A percentile compares a stretch with the other conserved stretches of the same genome.
These are phyloP conservation scores for Chaetodon auriga DNA, from an alignment of 2,113 vertebrate species.

Conservation along the genomic window DNA sequence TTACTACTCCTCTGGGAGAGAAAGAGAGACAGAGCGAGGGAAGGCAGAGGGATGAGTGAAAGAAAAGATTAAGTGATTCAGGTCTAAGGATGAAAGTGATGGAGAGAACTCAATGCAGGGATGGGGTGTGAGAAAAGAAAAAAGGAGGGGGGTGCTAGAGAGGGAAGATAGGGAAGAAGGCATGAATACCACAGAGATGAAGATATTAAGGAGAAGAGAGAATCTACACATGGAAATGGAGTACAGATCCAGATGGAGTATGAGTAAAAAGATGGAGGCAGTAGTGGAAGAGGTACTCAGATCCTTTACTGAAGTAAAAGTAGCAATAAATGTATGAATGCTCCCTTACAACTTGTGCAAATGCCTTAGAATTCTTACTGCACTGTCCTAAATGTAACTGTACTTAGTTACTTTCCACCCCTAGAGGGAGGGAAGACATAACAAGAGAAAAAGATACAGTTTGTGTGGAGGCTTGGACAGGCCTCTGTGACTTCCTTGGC, in stretches of 20 bases:
- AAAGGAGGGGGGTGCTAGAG: not conserved
- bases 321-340: not conserved
- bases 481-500: slow-evolving; percentile 70
- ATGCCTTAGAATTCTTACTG: not conserved
- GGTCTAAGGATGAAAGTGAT: slow-evolving; percentile 47
- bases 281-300: not conserved
- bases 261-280: not conserved
- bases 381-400: not conserved
- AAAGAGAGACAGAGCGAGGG: slow-evolving; percentile 23
- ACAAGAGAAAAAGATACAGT: not conserved
- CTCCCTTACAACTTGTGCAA: not conserved
- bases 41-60: slow-evolving; percentile 36
- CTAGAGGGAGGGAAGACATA: not conserved
- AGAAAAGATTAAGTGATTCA: slow-evolving; percentile 48
- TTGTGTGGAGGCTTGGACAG: slow-evolving; percentile 75
- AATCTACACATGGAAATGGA: not conserved
- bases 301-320: not conserved
- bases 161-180: not conserved
- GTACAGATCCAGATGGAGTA: not conserved
- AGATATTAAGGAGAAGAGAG: not conserved
- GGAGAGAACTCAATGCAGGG: slow-evolving; percentile 24
- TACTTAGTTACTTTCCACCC: not conserved
- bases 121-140: slow-evolving; percentile 12
- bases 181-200: not conserved
- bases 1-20: slow-evolving; percentile 82